Evolutionary conservation across 2,113 vertebrate genomes (phyloP).

Genomic region (Pitta sordida): DNA sequence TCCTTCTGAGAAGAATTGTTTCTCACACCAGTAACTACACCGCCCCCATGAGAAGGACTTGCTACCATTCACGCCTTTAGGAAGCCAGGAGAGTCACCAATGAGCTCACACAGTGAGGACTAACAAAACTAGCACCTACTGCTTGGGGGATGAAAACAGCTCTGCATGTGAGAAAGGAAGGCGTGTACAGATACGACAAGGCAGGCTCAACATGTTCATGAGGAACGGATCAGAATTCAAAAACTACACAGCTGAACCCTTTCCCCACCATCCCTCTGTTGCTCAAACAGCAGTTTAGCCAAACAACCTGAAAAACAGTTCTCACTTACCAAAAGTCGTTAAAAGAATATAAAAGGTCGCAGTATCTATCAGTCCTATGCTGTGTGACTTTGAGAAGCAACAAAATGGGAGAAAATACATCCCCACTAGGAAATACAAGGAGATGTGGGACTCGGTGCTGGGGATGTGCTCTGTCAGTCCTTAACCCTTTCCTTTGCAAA

Average conservation of each 20-base stretch:
- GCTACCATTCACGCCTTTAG: neutral
- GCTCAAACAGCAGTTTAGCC: neutral
- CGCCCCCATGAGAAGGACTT: accelerated
- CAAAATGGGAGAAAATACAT: neutral
- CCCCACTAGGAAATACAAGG: neutral
- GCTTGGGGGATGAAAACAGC: neutral
- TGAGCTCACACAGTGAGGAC: accelerated
- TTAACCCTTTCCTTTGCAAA: neutral
- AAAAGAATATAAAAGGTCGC: neutral
- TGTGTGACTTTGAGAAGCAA: neutral
- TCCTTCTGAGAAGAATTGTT: neutral
- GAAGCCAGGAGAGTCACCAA: neutral
- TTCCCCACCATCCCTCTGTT: neutral
- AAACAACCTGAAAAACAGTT: neutral
- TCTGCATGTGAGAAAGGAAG: neutral
- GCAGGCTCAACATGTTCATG: neutral
- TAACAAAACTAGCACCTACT: neutral
- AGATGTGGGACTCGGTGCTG: neutral
- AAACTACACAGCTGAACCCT: neutral
- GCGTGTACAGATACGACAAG: neutral
- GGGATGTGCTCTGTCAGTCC: accelerated
- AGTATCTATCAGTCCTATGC: neutral
- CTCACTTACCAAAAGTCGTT: accelerated
- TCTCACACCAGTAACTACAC: neutral
- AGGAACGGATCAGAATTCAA: accelerated